Percentiles rank a stretch among this genome's conserved stretches.
Conservation (phyloP, 2,888 invertebrate genomes). For the Hirtodrosophila duncani region DNA sequence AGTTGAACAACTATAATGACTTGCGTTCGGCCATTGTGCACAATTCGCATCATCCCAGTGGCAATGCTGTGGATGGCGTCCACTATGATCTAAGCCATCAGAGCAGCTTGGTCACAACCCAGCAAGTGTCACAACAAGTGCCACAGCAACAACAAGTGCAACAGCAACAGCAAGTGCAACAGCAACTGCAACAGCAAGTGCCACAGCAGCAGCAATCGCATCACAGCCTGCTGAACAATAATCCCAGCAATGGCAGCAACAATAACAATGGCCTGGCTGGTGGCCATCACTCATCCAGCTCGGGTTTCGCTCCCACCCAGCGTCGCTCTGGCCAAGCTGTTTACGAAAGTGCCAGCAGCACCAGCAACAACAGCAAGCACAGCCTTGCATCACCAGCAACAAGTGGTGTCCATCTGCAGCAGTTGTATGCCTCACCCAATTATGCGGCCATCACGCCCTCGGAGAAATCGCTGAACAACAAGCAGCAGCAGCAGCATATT, state of each 20-base stretch:
- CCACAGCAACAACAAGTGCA: conserved; percentile 28
- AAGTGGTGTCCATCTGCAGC: conserved; percentile 53
- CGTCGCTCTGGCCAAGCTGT: conserved; percentile 35
- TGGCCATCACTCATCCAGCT: conserved; percentile 38
- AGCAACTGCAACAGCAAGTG: conserved; percentile 38
- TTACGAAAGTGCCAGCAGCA: conserved; percentile 47
- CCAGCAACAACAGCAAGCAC: conserved; percentile 15
- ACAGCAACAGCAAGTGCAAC: conserved; percentile 29
- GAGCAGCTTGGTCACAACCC: conserved; percentile 34
- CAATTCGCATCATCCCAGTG: conserved; percentile 77
- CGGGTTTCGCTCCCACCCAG: conserved; percentile 45
- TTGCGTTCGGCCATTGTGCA: conserved; percentile 76
- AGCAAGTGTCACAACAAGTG: conserved; percentile 32
- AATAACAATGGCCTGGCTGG: conserved; percentile 45
- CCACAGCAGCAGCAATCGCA: conserved; percentile 30
- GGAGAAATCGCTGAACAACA: conserved; percentile 47
- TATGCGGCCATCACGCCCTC: conserved; percentile 63
- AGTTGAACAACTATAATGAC: conserved; percentile 74
- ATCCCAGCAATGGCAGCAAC: conserved; percentile 40
- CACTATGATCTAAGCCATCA: conserved; percentile 25
- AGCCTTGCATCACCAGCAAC: conserved; percentile 22
- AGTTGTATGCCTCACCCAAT: conserved; percentile 63
- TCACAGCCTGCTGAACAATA: conserved; percentile 32
- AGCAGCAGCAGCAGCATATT: conserved; percentile 15
- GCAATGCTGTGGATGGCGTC: conserved; percentile 50